Conservation (phyloP, 92 coral and sea anemone genomes). For the Phenganax marumi region DNA sequence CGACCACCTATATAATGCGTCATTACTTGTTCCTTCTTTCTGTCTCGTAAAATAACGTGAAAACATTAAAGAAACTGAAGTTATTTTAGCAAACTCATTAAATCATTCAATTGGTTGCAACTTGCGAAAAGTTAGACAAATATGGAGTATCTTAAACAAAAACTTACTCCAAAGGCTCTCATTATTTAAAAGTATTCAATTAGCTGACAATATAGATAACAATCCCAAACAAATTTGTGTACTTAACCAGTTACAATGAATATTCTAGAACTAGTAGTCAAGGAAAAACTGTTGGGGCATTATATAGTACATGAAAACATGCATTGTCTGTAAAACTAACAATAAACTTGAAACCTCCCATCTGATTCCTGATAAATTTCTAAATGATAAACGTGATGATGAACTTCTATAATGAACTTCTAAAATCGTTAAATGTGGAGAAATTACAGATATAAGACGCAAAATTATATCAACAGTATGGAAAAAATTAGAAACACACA, state of each 20-base stretch:
- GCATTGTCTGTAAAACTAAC: no score
- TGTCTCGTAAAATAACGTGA: neutral
- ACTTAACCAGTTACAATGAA: neutral
- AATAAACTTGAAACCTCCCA: no score
- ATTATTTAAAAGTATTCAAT: slow-evolving; percentile 8
- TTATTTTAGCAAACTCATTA: neutral
- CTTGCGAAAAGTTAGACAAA: neutral
- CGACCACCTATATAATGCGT: slow-evolving; percentile 7
- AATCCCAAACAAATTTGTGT: neutral
- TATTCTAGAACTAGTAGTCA: neutral
- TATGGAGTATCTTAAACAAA: neutral
- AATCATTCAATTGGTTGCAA: no score
- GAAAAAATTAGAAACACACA: no score
- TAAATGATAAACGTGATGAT: no score
- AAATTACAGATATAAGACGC: no score
- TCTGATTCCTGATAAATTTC: no score
- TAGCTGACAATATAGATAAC: neutral
- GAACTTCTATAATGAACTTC: no score
- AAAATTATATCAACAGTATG: no score
- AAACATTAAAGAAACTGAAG: neutral
- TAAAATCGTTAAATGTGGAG: no score
- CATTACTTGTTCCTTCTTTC: neutral
- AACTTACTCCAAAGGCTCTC: neutral
- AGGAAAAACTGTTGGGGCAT: no score
- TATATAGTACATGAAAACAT: no score